phyloP scores from a whole-genome alignment of 2,797 vertebrate species.

The Melanotaenia parkinsoni region DNA sequence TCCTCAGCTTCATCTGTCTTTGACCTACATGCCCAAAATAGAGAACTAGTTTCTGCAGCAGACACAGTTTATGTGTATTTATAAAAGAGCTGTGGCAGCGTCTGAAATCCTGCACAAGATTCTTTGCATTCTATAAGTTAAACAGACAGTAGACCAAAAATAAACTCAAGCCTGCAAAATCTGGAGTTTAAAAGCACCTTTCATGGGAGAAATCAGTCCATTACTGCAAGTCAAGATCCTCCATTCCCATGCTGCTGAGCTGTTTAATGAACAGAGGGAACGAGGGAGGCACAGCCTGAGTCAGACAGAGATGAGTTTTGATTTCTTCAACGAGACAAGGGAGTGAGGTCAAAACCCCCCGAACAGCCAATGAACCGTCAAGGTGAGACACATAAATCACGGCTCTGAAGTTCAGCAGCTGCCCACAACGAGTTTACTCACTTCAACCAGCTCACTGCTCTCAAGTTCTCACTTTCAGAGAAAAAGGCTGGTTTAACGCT shows the following conservation, averaged over 20 bases:
- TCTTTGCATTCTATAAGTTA: constrained; percentile 11
- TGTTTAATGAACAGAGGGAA: constrained; percentile 58
- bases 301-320: constrained; percentile 34
- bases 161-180: constrained; percentile 29
- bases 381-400: constrained; percentile 62
- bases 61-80: constrained; percentile 56
- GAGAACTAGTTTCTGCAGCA: constrained; percentile 69
- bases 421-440: constrained; percentile 35
- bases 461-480: not conserved
- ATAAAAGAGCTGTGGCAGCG: constrained; percentile 42
- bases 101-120: constrained; percentile 41
- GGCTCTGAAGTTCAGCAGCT: constrained; percentile 41
- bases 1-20: constrained; percentile 69
- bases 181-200: constrained; percentile 44
- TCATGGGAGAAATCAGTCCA: constrained; percentile 47
- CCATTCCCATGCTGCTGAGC: constrained; percentile 53
- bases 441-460: constrained; percentile 4
- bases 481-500: not conserved
- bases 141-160: constrained; percentile 12
- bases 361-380: constrained; percentile 56
- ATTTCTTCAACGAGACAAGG: constrained; percentile 51
- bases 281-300: constrained; percentile 43
- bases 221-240: constrained; percentile 59
- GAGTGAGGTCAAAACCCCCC: constrained; percentile 55
- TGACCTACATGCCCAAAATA: constrained; percentile 81